These are phyloP conservation scores for Papilio protenor DNA, from an alignment of 2,888 invertebrate species.

Conservation along the genomic window DNA sequence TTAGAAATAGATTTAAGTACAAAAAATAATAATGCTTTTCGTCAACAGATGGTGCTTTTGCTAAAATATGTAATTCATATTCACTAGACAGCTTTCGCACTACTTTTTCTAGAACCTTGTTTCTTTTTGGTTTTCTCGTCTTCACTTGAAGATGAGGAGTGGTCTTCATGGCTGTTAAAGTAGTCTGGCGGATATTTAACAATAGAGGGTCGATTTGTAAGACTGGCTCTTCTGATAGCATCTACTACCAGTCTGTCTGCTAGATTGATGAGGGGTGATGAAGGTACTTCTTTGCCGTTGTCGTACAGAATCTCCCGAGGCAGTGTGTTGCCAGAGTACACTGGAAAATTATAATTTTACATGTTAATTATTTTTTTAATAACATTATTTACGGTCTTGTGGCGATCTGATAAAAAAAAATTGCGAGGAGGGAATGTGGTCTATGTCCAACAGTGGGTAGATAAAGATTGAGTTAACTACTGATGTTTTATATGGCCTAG, in stretches of 20 bases:
- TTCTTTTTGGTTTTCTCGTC: conserved; percentile 59
- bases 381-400: too few relatives aligned
- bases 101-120: conserved; percentile 45
- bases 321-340: conserved; percentile 60
- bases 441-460: background rate
- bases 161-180: conserved; percentile 67
- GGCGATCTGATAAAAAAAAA: too few relatives aligned
- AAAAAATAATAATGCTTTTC: background rate
- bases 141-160: conserved; percentile 73
- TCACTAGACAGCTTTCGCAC: conserved; percentile 51
- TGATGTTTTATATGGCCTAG: too few relatives aligned
- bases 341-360: conserved; percentile 58
- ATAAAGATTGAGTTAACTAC: background rate
- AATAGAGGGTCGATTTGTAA: conserved; percentile 69
- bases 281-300: conserved; percentile 56
- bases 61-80: background rate
- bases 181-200: conserved; percentile 76
- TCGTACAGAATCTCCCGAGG: conserved; percentile 61
- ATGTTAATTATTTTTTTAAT: background rate
- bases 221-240: conserved; percentile 73
- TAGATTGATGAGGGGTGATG: conserved; percentile 64
- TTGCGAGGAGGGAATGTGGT: too few relatives aligned
- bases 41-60: conserved; percentile 26
- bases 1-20: background rate
- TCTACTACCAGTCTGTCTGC: conserved; percentile 75